Conservation (phyloP, 2,797 vertebrate genomes). For the Rhinophrynus dorsalis region DNA sequence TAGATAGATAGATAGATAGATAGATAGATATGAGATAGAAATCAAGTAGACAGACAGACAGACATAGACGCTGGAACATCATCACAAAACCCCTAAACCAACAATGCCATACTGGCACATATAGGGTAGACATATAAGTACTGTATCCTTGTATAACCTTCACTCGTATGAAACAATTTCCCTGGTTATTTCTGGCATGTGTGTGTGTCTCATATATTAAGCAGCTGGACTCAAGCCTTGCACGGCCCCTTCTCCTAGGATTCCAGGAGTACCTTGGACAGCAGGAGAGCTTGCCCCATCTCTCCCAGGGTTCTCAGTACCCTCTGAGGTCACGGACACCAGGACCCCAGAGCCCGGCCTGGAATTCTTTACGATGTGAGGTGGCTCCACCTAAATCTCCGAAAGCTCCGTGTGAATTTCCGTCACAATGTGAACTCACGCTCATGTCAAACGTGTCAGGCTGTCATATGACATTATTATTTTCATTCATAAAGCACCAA, state of each 20-base stretch:
- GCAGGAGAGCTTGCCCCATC: neutral
- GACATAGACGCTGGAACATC: no score
- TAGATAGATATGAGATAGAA: no score
- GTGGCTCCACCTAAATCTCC: conserved; percentile 1
- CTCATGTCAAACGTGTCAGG: neutral
- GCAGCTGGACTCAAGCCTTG: conserved; percentile 1
- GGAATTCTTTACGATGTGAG: conserved; percentile 1
- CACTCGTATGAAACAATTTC: neutral
- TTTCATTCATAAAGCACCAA: no score
- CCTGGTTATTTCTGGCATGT: conserved; percentile 6
- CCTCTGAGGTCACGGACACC: conserved; percentile 1
- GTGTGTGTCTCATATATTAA: neutral
- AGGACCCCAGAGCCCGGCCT: neutral
- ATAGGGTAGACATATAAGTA: no score
- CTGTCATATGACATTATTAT: conserved; percentile 1
- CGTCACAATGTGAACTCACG: neutral
- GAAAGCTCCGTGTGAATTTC: conserved; percentile 8
- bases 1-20: no score
- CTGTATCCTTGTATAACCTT: no score
- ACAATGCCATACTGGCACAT: no score
- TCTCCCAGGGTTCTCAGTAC: conserved; percentile 2
- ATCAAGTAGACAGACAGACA: no score
- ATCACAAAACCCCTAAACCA: no score
- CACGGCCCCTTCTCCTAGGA: neutral
- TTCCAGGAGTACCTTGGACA: conserved; percentile 11